Base-by-base conservation (phyloP, 2,888 invertebrate genomes). In the Diachrysia chrysitis region DNA sequence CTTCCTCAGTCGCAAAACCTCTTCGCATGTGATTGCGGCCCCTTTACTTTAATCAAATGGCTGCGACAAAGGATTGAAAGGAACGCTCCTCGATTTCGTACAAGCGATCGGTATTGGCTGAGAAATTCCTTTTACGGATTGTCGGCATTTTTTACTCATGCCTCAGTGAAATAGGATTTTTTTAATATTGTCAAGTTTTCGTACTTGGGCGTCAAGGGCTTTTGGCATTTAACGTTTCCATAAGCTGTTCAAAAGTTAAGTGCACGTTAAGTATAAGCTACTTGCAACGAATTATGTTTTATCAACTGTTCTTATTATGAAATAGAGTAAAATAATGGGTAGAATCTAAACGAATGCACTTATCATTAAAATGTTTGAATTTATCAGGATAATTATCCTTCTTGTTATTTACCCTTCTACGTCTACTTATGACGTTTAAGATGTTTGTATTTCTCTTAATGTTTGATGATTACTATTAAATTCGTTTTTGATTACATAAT, bases 1-100 rank as follows among this genome's bases (percentile, higher is more conserved):
- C 95, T 95, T 95, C 95, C 95, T 93, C 88, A 90, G 86, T 88
- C 85, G 87, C 89, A 86, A 87, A 91, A 89, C 89, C 88, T 89
- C 87, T 91, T 86, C 90, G 90, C 91, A 90, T 93, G 89, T 92
- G 93, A 94, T 92, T 93, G 93, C 91, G 93, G 93, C 91, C 88
- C 91, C 91, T 93, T 93, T 92, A 90, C 92, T 92, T 94, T 95
- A 94, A 95, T 95, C 94, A 95, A 94, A 95, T 92, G 90, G 88
- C 89, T 89, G 86, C 91, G 91, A 95, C 95, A 95, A 95, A 95
- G 95, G 94, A 92, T 94, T 94, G 93, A 93, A 95, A 90, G 89
- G 92, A 93, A 91, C 88, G 90, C 90, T 90, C 83, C 89, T 90
- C 91, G 88, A 92, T 93, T 92, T 90, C 89, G 90, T 90, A 92